Percentiles rank a stretch among this genome's conserved stretches.
These are phyloP conservation scores for Drosophila falleni DNA, from an alignment of 2,888 invertebrate species.

Conservation along the genomic window DNA sequence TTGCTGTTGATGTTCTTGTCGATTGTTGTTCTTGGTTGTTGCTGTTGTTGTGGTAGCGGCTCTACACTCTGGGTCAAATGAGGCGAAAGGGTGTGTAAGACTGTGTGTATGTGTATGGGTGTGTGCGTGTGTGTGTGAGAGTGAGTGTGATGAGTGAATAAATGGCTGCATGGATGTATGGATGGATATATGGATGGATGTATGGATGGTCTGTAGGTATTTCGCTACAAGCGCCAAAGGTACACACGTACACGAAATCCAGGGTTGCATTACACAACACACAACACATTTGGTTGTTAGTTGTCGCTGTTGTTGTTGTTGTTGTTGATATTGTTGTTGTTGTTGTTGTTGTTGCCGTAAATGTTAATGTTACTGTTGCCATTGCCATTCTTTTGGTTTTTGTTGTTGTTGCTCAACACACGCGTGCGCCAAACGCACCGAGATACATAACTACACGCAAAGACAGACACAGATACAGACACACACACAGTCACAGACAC, in stretches of 20 bases:
- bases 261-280: conserved; percentile 85
- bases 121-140: conserved; percentile 18
- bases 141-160: conserved; percentile 18
- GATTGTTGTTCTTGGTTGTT: conserved; percentile 24
- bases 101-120: conserved; percentile 21
- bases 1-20: conserved; percentile 27
- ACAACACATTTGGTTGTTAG: conserved; percentile 67
- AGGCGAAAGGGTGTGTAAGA: conserved; percentile 32
- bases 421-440: conserved; percentile 73
- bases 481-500: conserved; percentile 25
- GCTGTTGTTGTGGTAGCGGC: conserved; percentile 27
- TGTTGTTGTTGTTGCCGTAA: conserved; percentile 19
- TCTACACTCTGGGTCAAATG: conserved; percentile 48
- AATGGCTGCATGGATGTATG: conserved; percentile 26
- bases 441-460: conserved; percentile 40
- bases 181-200: conserved; percentile 41
- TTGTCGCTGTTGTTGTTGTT: conserved; percentile 43
- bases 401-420: conserved; percentile 57
- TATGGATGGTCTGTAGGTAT: conserved; percentile 52
- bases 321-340: conserved; percentile 13
- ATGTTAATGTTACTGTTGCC: conserved; percentile 30
- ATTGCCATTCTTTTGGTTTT: conserved; percentile 26
- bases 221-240: conserved; percentile 82
- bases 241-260: conserved; percentile 83
- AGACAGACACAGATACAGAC: conserved; percentile 21